Conservation (phyloP, 1,140 invertebrate species). For the Oryctes rhinoceros region DNA sequence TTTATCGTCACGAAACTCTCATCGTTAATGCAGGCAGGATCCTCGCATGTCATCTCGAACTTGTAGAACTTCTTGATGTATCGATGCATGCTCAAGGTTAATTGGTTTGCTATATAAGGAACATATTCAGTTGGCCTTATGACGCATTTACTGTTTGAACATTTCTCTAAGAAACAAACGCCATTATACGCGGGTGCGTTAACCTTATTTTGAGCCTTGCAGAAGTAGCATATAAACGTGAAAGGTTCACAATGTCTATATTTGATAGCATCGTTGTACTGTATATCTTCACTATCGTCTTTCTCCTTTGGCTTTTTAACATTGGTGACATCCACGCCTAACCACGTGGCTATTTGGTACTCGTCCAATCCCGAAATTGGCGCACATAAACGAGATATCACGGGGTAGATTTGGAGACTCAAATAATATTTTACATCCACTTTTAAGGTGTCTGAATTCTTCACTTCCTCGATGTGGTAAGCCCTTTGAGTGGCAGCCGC, state of each 20-base stretch:
- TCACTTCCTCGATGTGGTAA: conserved; percentile 92
- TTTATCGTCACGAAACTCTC: conserved; percentile 71
- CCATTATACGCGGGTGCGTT: conserved; percentile 63
- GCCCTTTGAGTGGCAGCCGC: conserved; percentile 88
- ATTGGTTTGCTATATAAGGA: conserved; percentile 74
- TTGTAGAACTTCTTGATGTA: conserved; percentile 80
- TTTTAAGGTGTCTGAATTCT: conserved; percentile 74
- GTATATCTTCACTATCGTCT: conserved; percentile 44
- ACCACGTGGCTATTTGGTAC: conserved; percentile 85
- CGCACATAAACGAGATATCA: conserved; percentile 92
- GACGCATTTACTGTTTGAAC: conserved; percentile 73
- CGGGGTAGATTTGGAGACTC: conserved; percentile 90
- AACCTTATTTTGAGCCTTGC: conserved; percentile 68
- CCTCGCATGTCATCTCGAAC: conserved; percentile 86
- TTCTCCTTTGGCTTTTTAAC: conserved; percentile 58
- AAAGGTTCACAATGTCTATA: conserved; percentile 65
- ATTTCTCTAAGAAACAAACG: conserved; percentile 69
- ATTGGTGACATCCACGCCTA: conserved; percentile 74
- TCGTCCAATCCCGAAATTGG: conserved; percentile 95
- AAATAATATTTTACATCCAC: conserved; percentile 88
- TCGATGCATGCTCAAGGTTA: conserved; percentile 71
- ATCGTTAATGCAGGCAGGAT: conserved; percentile 80
- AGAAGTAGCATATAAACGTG: conserved; percentile 69
- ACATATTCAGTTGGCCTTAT: conserved; percentile 71
- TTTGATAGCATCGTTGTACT: conserved; percentile 25